Conservation (phyloP, 64 coral and sea anemone genomes). For the Stichodactyla helianthus region DNA sequence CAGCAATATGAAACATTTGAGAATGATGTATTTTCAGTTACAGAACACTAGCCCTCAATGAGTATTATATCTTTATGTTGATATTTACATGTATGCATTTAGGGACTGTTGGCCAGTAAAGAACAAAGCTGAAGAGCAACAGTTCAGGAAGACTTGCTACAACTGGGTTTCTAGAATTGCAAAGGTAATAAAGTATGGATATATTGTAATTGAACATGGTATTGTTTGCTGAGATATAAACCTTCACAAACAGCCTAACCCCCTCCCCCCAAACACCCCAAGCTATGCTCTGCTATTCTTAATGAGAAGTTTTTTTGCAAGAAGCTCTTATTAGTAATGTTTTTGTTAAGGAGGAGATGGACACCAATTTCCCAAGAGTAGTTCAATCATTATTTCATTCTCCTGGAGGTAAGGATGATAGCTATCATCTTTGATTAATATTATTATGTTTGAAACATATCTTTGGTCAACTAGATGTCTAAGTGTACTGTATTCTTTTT, state of each 20-base stretch:
- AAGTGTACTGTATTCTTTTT: background rate
- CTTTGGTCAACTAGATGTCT: background rate
- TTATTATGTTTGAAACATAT: no score
- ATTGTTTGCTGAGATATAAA: no score
- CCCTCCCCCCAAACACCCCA: no score
- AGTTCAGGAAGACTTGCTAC: constrained; percentile 90
- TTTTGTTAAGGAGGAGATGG: constrained; percentile 63
- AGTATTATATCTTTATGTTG: no score
- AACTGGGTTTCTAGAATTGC: constrained; percentile 72
- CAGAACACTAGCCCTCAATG: no score
- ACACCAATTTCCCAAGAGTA: constrained; percentile 62
- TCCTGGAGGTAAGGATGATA: constrained; percentile 63
- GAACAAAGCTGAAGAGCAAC: constrained; percentile 78
- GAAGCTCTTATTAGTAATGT: background rate
- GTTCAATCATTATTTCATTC: constrained; percentile 86
- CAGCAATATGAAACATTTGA: no score
- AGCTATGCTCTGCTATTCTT: no score
- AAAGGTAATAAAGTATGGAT: constrained; percentile 32
- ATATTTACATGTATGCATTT: background rate
- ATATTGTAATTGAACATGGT: no score
- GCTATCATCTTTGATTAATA: background rate
- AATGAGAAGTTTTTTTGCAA: background rate
- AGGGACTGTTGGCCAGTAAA: constrained; percentile 87
- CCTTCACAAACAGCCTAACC: no score
- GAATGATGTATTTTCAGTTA: no score